These are phyloP conservation scores for Phodopus roborovskii DNA, from an alignment of 2,113 vertebrate genomes.

Conservation along the genomic window DNA sequence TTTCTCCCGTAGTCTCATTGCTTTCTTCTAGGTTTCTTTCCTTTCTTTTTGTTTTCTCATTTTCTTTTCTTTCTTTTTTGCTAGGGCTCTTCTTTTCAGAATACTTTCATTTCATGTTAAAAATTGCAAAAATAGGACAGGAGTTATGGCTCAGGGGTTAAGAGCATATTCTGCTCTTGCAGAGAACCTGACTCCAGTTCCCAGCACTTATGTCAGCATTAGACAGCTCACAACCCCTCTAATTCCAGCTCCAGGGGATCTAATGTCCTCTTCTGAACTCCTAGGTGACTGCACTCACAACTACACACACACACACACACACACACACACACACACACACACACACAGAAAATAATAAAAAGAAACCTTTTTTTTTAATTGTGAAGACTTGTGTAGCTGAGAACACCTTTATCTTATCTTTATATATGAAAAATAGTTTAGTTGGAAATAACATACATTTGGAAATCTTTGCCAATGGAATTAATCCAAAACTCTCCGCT, in stretches of 20 bases:
- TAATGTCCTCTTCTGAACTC: background rate
- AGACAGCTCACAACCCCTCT: background rate
- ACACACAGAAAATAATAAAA: background rate
- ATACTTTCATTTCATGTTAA: background rate
- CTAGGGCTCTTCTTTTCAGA: background rate
- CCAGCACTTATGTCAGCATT: background rate
- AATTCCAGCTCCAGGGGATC: background rate
- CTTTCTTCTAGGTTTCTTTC: background rate
- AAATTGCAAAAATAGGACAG: background rate
- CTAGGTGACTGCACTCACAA: background rate
- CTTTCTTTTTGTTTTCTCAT: background rate
- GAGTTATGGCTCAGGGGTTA: background rate
- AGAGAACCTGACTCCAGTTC: background rate
- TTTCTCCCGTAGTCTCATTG: background rate
- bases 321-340: background rate
- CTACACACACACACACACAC: background rate
- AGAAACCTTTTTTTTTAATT: background rate
- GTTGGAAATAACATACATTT: background rate
- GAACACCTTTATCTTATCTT: constrained; percentile 30
- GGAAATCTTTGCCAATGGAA: background rate
- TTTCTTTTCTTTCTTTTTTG: background rate
- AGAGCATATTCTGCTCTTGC: background rate
- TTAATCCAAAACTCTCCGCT: too few species aligned
- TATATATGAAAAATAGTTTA: constrained; percentile 1
- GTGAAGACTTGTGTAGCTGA: background rate